Evolutionary conservation across 1,140 invertebrate genomes (phyloP).

Genomic region (Wiebesia pumilae): DNA sequence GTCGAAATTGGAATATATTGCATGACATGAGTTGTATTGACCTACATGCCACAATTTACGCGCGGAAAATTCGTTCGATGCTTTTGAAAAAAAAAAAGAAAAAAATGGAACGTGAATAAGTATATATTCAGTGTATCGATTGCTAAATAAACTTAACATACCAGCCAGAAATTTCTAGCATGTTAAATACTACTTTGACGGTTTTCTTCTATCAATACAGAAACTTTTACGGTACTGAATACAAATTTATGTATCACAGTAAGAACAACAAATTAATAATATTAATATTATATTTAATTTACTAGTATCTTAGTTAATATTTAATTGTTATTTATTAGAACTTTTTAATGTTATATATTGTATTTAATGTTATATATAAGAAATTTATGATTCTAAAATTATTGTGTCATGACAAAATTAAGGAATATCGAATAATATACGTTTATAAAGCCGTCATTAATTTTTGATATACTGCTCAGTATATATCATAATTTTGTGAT

Average conservation of each 20-base stretch:
- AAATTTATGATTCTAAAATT: too few relatives aligned
- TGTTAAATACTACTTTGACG: constrained; percentile 21
- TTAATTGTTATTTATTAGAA: not conserved
- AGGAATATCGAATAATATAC: too few relatives aligned
- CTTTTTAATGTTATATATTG: too few relatives aligned
- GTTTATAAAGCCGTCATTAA: too few relatives aligned
- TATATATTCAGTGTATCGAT: constrained; percentile 38
- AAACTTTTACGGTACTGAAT: constrained; percentile 4
- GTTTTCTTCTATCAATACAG: not conserved
- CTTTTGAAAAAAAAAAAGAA: constrained; percentile 15
- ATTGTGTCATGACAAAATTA: too few relatives aligned
- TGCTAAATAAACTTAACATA: constrained; percentile 25
- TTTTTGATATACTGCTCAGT: too few relatives aligned
- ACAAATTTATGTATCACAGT: not conserved
- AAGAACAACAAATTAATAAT: not conserved
- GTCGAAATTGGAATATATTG: constrained; percentile 16
- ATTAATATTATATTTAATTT: constrained; percentile 16
- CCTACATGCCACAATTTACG: constrained; percentile 27
- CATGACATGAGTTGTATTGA: constrained; percentile 10
- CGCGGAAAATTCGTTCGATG: constrained; percentile 25
- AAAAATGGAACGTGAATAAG: constrained; percentile 27
- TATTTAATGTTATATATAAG: too few relatives aligned
- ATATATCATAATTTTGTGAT: too few relatives aligned
- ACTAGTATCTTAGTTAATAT: not conserved
- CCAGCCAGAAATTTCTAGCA: constrained; percentile 8